phyloP scores from a whole-genome alignment of 2,888 invertebrate species.

The Heteropelma amictum region DNA sequence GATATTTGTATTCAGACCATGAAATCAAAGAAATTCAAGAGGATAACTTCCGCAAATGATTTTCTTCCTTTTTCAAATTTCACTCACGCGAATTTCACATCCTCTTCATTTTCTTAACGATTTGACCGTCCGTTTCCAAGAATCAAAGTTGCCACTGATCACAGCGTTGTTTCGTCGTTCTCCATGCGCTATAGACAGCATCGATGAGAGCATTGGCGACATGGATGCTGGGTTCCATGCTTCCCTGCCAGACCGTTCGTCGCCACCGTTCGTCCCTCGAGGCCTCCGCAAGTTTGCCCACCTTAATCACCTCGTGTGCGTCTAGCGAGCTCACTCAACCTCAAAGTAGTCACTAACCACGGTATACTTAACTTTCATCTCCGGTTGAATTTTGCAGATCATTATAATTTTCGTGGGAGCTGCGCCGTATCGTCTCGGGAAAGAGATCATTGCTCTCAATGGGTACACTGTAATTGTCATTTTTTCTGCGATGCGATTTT shows the following conservation, averaged over 20 bases:
- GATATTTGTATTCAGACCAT: too few species aligned
- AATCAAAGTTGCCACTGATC: conserved; percentile 29
- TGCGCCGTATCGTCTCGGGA: conserved; percentile 27
- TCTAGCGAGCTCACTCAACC: conserved; percentile 31
- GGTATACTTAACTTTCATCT: conserved; percentile 56
- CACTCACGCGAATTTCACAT: neutral
- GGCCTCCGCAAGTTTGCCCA: conserved; percentile 44
- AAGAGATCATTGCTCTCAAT: conserved; percentile 9
- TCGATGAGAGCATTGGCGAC: neutral
- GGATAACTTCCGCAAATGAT: neutral
- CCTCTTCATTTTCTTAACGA: conserved; percentile 1
- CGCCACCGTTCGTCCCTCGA: conserved; percentile 58
- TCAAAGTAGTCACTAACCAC: conserved; percentile 59
- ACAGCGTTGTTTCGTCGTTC: neutral
- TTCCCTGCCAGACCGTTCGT: conserved; percentile 63
- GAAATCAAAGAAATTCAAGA: too few species aligned
- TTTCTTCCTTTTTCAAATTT: neutral
- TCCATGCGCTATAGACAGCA: neutral
- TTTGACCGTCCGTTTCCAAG: conserved; percentile 34
- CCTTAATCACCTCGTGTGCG: conserved; percentile 51
- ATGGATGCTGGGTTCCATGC: conserved; percentile 6
- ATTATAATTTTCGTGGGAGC: conserved; percentile 54
- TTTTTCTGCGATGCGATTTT: neutral
- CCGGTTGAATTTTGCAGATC: conserved; percentile 43
- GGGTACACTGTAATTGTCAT: neutral